phyloP scores from a whole-genome alignment of 2,113 vertebrate species.

The Ailurus styani region DNA sequence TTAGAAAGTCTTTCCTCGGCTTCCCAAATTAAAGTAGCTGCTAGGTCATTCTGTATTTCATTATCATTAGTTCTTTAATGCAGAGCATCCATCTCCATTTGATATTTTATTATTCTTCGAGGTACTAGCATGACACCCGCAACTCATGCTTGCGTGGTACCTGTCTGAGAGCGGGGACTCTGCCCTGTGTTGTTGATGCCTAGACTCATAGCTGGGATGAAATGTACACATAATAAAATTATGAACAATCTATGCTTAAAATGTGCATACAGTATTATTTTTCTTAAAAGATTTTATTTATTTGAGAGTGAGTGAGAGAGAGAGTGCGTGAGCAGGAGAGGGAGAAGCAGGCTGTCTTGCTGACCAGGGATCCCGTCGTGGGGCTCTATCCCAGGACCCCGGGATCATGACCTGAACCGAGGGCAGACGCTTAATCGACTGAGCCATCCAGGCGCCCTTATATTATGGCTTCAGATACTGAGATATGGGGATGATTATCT shows the following conservation, averaged over 20 bases:
- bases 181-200: neutral
- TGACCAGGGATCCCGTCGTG: rapidly evolving
- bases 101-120: neutral
- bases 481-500: neutral
- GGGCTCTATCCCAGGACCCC: neutral
- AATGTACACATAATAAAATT: neutral
- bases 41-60: neutral
- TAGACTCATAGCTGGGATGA: neutral
- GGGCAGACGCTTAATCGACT: neutral
- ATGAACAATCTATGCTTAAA: neutral
- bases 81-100: neutral
- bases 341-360: neutral
- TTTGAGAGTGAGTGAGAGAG: neutral
- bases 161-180: neutral
- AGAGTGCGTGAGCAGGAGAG: neutral
- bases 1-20: neutral
- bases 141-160: neutral
- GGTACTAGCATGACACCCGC: neutral
- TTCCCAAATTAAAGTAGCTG: neutral
- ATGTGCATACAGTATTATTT: neutral
- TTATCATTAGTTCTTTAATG: neutral
- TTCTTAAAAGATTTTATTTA: neutral
- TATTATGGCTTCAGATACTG: neutral
- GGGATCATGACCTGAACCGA: neutral
- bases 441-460: neutral